Evolutionary conservation across 2,113 vertebrate species (phyloP), one percentile per base, ranked within the genome.

Genomic region (Clupea harengus): DNA sequence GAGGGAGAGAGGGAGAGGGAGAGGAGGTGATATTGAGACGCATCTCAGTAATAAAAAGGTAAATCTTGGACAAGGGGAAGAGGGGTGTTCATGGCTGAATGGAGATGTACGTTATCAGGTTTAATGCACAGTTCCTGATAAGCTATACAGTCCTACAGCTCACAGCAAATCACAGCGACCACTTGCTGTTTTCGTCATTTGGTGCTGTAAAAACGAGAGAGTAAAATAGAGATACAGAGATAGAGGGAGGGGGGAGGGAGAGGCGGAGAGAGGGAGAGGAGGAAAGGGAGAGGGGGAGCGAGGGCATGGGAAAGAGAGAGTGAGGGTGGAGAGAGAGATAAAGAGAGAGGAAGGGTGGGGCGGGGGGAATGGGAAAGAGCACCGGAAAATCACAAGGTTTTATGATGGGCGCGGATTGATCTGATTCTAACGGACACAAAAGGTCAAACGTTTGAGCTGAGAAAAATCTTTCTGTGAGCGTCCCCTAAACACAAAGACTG

Each of bases 191-290:
- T 11, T 49, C 1, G 8, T 49, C 47, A 49, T 49, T 9, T 7
- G 47, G 17, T 46, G 44, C 22, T 11, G 82, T 2, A 39, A 39
- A 39, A 39, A 39, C 2, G 49, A 83, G 47, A 49, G 2, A 47
- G 6, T 46, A 80, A 50, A 72, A 57, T 81, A 64, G 44, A 85
- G 47, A 60, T 84, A 84, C 18, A 57, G 22, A 67, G n/a, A 67
- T 22, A 67, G 60, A 25, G 22, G 6, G 2, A 67, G 22, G 25
- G 2, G 10, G 60, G 25, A 45, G 25, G 57, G 32, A 28, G 20
- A 46, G n/a, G 25, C 13, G 44, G 64, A 57, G 54, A 84, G 54
- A 0, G 22, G 9, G 39, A 81, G 18, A 60, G 7, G 28, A 13
- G 18, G 18, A 25, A 52, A 87, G 45, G n/a, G 64, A 83, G 47